Evolutionary conservation across 2,888 invertebrate genomes (phyloP), one percentile per base, ranked within the genome.

Genomic region (Xanthia icteritia): DNA sequence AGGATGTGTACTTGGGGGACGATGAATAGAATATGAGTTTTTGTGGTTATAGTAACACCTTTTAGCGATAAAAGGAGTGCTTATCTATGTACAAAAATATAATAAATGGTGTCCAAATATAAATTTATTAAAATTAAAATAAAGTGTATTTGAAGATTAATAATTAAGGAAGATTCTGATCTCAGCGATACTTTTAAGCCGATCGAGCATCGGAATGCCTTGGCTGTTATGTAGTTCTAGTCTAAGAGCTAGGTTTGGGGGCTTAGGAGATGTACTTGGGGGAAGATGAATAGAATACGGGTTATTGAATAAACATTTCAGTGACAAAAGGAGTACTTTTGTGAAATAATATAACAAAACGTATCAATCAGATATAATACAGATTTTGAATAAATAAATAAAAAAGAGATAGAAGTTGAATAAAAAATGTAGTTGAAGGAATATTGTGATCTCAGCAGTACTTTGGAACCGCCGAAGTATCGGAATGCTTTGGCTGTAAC

Each of bases 161-260:
- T 42, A 42, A 42, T 42, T 42, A 9, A 42, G 42, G 9, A 42
- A 42, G 11, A 42, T 11, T 42, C 68, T 89, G 89, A 91, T 88
- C 88, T 88, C 87, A 88, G 76, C 86, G 66, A 66, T 65, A 79
- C 51, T n/a, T 68, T 36, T 36, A 58, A 36, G 36, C 71, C 20
- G n/a, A 58, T n/a, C 31, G 56, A 0, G 9, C 71, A 72, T 74
- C 11, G 48, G 27, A 39, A 72, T 74, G 45, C 72, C 58, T 60
- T 60, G 17, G 23, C 36, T 2, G 20, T 48, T 39, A n/a, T 36
- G 8, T n/a, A 36, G 15, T 31, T 64, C 36, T 71, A 71, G 48
- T 64, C 36, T 17, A 39, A 60, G 76, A 81, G 81, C 71, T 81
- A 58, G n/a, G 1, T 27, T n/a, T 27, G 9, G 13, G 17, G 5